Evolutionary conservation across 2,797 vertebrate species (phyloP).

Genomic region (Helostoma temminkii): DNA sequence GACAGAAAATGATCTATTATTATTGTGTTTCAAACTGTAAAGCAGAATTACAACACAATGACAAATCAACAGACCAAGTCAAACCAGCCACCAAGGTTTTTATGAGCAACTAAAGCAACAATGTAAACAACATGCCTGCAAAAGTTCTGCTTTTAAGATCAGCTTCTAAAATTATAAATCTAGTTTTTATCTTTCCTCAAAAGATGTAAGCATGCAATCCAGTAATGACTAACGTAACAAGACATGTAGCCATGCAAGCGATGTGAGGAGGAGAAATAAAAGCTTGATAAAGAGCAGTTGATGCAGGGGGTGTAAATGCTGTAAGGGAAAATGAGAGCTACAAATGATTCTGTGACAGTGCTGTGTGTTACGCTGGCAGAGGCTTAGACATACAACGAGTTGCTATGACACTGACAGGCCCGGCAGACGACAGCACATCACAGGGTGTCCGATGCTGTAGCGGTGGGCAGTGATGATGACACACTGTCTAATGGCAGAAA

Average conservation of each 20-base stretch:
- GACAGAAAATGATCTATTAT: constrained; percentile 43
- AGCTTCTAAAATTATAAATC: constrained; percentile 21
- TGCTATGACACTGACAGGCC: constrained; percentile 54
- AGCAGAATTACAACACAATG: constrained; percentile 46
- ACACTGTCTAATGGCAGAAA: constrained; percentile 51
- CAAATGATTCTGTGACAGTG: constrained; percentile 41
- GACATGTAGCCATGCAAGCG: constrained; percentile 11
- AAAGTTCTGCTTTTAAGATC: constrained; percentile 4
- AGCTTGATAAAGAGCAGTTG: constrained; percentile 26
- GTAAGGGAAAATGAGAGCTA: constrained; percentile 28
- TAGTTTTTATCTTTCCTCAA: constrained; percentile 8
- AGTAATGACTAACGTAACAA: constrained; percentile 21
- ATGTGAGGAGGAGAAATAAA: constrained; percentile 5
- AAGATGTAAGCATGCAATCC: constrained; percentile 23
- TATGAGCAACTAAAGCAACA: not conserved
- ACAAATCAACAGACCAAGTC: constrained; percentile 43
- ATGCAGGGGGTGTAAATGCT: constrained; percentile 27
- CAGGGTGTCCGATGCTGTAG: constrained; percentile 30
- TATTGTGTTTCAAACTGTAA: constrained; percentile 51
- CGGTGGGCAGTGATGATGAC: constrained; percentile 46
- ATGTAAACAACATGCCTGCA: constrained; percentile 13
- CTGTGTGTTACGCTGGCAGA: constrained; percentile 36
- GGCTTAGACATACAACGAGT: constrained; percentile 42
- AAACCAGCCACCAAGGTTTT: constrained; percentile 41
- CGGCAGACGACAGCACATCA: constrained; percentile 48